Evolutionary conservation across 2,797 vertebrate species (phyloP).

Genomic region (Sebastes dallii): DNA sequence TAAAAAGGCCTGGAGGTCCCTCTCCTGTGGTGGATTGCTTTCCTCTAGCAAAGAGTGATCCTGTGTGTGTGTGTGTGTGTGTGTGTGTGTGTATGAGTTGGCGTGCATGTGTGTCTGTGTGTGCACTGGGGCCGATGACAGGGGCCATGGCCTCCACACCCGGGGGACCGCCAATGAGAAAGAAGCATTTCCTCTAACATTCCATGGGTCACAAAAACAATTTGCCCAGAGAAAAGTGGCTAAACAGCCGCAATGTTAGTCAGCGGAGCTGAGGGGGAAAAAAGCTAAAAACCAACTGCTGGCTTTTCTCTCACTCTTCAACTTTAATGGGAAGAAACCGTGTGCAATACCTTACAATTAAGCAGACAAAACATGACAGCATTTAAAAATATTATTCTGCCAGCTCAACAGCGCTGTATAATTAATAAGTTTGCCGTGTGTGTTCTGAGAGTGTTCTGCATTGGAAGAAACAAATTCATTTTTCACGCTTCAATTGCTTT

Average conservation of each 20-base stretch:
- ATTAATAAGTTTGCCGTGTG: slow-evolving; percentile 76
- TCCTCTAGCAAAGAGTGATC: slow-evolving; percentile 76
- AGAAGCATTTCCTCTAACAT: slow-evolving; percentile 87
- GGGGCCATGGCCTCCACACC: slow-evolving; percentile 83
- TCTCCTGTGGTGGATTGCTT: slow-evolving; percentile 83
- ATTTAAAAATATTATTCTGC: slow-evolving; percentile 58
- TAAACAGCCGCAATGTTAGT: slow-evolving; percentile 77
- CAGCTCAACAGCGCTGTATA: slow-evolving; percentile 42
- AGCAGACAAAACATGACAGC: slow-evolving; percentile 36
- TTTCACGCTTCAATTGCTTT: slow-evolving; percentile 75
- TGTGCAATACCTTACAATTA: slow-evolving; percentile 43
- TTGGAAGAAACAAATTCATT: slow-evolving; percentile 80
- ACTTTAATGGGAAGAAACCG: slow-evolving; percentile 41
- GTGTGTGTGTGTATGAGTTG: neutral
- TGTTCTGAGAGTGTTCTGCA: slow-evolving; percentile 68
- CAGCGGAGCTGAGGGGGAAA: slow-evolving; percentile 25
- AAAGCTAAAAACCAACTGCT: slow-evolving; percentile 24
- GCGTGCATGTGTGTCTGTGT: slow-evolving; percentile 39
- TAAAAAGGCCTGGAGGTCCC: slow-evolving; percentile 80
- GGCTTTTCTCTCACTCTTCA: slow-evolving; percentile 14
- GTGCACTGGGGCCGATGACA: slow-evolving; percentile 81
- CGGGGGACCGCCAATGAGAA: slow-evolving; percentile 85
- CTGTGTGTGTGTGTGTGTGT: neutral
- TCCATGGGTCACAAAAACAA: slow-evolving; percentile 86
- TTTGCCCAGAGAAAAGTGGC: slow-evolving; percentile 83